A percentile compares a stretch with the other conserved stretches of the same genome.
phyloP scores from a whole-genome alignment of 2,113 vertebrate genomes.

The Clarias macrocephalus region DNA sequence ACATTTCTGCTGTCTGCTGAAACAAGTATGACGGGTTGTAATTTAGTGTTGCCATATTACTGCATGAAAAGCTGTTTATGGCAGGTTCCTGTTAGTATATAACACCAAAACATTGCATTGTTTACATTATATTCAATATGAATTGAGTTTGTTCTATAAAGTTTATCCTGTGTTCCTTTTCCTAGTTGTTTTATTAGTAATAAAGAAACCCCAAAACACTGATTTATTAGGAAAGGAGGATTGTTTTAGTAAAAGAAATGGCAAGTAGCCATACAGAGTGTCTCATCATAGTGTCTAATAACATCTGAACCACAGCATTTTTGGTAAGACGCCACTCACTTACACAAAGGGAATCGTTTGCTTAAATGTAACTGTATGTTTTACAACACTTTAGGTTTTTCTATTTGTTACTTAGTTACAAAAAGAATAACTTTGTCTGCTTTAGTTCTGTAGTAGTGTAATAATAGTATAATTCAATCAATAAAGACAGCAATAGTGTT shows the following conservation, averaged over 20 bases:
- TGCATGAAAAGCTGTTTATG: not conserved
- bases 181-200: not conserved
- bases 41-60: not conserved
- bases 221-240: not conserved
- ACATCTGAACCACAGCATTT: conserved; percentile 1
- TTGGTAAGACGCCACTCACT: not conserved
- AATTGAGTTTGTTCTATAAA: not conserved
- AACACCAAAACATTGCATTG: not conserved
- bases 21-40: not conserved
- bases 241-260: not conserved
- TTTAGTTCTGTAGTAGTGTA: not conserved
- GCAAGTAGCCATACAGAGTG: not conserved
- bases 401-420: not conserved
- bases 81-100: not conserved
- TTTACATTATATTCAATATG: not conserved
- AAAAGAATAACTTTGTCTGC: not conserved
- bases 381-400: not conserved
- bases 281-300: not conserved
- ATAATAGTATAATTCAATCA: not conserved
- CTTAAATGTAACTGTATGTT: not conserved
- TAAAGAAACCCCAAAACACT: not conserved
- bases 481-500: not conserved
- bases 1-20: not conserved
- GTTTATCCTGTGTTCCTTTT: not conserved
- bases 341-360: not conserved